Conservation (phyloP, 2,113 vertebrate species). For the Malaclemys terrapin region DNA sequence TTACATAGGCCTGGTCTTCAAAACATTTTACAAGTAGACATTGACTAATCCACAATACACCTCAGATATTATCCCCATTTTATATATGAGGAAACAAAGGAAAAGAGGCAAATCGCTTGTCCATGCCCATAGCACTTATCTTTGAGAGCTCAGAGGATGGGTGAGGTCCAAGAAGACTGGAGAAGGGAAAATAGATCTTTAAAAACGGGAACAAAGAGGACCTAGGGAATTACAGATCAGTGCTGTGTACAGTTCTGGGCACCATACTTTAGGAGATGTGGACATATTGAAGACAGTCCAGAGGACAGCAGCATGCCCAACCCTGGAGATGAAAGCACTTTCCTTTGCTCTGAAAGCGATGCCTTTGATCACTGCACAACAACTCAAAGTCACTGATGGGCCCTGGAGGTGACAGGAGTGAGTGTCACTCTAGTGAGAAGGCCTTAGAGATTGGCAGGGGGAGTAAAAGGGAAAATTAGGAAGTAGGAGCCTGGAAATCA, state of each 20-base stretch:
- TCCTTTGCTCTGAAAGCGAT: background rate
- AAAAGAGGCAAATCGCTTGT: background rate
- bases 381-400: background rate
- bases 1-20: background rate
- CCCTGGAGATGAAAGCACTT: background rate
- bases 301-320: background rate
- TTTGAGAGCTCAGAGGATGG: background rate
- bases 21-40: background rate
- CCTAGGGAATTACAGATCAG: background rate
- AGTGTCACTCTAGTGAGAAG: accelerated
- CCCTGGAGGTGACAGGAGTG: background rate
- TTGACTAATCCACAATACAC: background rate
- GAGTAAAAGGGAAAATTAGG: background rate
- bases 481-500: background rate
- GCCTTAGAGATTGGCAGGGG: accelerated
- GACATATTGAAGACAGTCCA: background rate
- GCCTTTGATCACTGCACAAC: background rate
- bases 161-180: background rate
- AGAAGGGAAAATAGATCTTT: background rate
- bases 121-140: background rate
- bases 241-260: background rate
- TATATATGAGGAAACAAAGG: background rate
- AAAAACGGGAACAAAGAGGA: background rate
- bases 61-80: background rate
- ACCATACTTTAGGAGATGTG: background rate